Evolutionary conservation across 2,797 vertebrate genomes (phyloP).

Genomic region (Selene dorsalis): DNA sequence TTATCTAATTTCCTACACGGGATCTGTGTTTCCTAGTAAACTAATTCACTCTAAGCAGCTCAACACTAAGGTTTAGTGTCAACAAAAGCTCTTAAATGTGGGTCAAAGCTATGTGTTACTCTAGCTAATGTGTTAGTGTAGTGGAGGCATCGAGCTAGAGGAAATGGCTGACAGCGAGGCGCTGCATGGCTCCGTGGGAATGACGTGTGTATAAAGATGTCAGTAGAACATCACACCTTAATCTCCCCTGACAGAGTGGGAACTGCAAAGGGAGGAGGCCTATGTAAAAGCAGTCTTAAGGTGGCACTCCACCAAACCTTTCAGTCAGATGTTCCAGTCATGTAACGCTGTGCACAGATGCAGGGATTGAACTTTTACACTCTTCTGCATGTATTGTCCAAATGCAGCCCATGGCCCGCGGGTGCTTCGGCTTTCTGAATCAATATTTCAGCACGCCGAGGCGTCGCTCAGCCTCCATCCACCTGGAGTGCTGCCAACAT

Average conservation of each 20-base stretch:
- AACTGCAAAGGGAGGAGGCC: conserved; percentile 16
- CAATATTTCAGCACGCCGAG: conserved; percentile 77
- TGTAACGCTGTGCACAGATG: conserved; percentile 32
- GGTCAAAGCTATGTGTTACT: background rate
- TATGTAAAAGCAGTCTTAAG: conserved; percentile 20
- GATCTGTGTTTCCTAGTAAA: background rate
- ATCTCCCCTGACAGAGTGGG: conserved; percentile 32
- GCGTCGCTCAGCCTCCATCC: conserved; percentile 77
- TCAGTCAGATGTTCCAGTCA: conserved; percentile 31
- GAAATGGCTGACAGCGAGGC: conserved; percentile 13
- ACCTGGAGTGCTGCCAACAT: conserved; percentile 79
- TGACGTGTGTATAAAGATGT: conserved; percentile 33
- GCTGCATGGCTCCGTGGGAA: background rate
- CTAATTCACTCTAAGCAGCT: background rate
- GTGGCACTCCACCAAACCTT: conserved; percentile 26
- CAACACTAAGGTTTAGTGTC: background rate
- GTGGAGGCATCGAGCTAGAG: background rate
- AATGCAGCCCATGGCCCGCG: conserved; percentile 62
- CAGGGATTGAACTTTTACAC: conserved; percentile 56
- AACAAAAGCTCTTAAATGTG: background rate
- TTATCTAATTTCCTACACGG: background rate
- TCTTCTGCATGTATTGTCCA: conserved; percentile 62
- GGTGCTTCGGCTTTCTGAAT: conserved; percentile 68
- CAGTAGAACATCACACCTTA: conserved; percentile 11
- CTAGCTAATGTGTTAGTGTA: background rate